phyloP scores from a whole-genome alignment of 2,797 vertebrate species.

The Loris lydekkerianus region DNA sequence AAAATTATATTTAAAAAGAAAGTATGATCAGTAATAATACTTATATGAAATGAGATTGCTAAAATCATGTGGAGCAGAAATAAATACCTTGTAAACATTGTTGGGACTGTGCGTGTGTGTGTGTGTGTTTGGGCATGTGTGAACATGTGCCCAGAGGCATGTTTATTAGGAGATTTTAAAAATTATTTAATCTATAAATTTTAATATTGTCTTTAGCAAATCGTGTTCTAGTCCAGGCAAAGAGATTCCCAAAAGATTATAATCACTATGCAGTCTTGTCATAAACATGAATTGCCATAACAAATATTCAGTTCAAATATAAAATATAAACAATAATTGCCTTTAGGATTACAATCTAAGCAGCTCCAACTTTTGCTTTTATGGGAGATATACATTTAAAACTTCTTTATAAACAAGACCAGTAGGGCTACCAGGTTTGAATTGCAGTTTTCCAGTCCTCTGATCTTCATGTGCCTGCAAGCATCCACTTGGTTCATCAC shows the following conservation, averaged over 20 bases:
- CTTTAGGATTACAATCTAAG: neutral
- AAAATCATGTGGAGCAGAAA: neutral
- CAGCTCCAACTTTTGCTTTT: neutral
- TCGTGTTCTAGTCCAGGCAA: neutral
- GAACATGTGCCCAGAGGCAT: neutral
- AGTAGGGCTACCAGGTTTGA: neutral
- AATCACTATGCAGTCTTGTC: neutral
- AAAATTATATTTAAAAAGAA: neutral
- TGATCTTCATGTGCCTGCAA: neutral
- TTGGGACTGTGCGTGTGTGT: neutral
- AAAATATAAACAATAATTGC: neutral
- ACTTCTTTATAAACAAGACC: neutral
- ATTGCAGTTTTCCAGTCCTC: neutral
- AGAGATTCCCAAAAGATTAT: neutral
- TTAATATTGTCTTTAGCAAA: neutral
- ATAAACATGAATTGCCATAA: neutral
- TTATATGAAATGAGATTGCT: neutral
- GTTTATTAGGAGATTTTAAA: neutral
- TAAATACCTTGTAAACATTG: neutral
- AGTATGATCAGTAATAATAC: neutral
- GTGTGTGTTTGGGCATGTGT: fast-evolving
- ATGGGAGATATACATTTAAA: neutral
- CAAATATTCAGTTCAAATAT: neutral
- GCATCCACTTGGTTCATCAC: neutral
- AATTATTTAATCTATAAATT: neutral